Percentiles rank a stretch among this genome's conserved stretches.
These are phyloP conservation scores for Dendrophyllia cribrosa DNA, from an alignment of 64 coral and sea anemone species.

Conservation along the genomic window DNA sequence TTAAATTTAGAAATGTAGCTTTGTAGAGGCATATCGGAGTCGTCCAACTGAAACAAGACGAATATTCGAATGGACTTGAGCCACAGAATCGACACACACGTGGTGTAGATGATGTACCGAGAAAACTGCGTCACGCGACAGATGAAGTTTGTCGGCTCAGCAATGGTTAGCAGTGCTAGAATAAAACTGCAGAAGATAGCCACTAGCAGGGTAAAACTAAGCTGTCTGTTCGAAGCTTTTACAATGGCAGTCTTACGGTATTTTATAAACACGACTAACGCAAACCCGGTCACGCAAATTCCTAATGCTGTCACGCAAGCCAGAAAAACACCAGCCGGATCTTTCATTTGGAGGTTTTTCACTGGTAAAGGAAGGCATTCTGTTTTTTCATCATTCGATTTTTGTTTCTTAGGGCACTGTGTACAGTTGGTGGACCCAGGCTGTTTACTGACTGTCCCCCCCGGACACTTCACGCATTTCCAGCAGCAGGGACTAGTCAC, in stretches of 20 bases:
- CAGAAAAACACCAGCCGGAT: neutral
- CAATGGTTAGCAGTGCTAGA: neutral
- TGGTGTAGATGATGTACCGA: neutral
- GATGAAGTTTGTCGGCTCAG: neutral
- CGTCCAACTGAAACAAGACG: neutral
- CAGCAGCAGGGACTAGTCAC: slow-evolving; percentile 19
- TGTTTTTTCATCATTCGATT: slow-evolving; percentile 20
- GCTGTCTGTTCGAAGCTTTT: slow-evolving; percentile 22
- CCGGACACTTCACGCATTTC: slow-evolving; percentile 44
- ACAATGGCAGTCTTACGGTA: slow-evolving; percentile 28
- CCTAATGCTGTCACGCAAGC: neutral
- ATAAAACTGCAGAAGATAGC: neutral
- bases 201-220: neutral
- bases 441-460: slow-evolving; percentile 21
- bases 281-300: neutral
- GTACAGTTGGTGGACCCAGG: slow-evolving; percentile 37
- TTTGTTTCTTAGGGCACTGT: neutral
- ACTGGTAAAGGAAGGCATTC: slow-evolving; percentile 1
- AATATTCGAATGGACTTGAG: neutral
- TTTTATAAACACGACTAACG: slow-evolving; percentile 16
- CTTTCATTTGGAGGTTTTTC: slow-evolving; percentile 2
- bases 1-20: slow-evolving; percentile 13
- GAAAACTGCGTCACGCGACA: slow-evolving; percentile 19
- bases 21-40: neutral
- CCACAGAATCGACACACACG: slow-evolving; percentile 7